Evolutionary conservation across 2,888 invertebrate genomes (phyloP).

Genomic region (Habrosyne pyritoides): DNA sequence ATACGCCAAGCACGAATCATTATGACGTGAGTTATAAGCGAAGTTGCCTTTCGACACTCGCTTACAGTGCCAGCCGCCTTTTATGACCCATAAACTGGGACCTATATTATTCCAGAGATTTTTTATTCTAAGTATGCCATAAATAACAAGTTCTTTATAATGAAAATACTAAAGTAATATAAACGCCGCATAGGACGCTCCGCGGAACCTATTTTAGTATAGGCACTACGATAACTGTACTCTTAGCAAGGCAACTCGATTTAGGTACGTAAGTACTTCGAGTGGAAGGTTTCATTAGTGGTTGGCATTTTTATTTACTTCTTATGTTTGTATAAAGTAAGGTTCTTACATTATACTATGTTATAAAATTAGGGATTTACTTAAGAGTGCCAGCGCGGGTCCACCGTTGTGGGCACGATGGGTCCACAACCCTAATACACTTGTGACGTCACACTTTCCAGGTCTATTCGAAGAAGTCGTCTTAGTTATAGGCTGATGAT

Average conservation of each 20-base stretch:
- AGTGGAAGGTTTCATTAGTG: no score
- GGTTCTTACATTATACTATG: no score
- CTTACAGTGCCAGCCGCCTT: conserved; percentile 37
- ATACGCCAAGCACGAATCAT: conserved; percentile 46
- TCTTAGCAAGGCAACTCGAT: neutral
- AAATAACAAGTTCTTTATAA: conserved; percentile 50
- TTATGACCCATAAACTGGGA: conserved; percentile 56
- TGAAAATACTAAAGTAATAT: conserved; percentile 43
- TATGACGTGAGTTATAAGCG: conserved; percentile 44
- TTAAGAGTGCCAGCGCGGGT: no score
- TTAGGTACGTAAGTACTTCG: no score
- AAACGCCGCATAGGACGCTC: neutral
- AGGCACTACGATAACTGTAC: neutral
- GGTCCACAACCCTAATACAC: no score
- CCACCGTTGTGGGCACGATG: no score
- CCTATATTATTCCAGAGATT: conserved; percentile 48
- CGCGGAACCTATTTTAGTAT: neutral
- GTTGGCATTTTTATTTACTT: no score
- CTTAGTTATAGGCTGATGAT: no score
- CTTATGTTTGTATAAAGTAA: no score
- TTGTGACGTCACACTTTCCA: no score
- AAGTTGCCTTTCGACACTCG: conserved; percentile 43
- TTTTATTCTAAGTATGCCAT: conserved; percentile 50
- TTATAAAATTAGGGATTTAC: no score
- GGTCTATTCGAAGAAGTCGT: no score